Conservation (phyloP, 1,140 invertebrate genomes). For the Plodia interpunctella region DNA sequence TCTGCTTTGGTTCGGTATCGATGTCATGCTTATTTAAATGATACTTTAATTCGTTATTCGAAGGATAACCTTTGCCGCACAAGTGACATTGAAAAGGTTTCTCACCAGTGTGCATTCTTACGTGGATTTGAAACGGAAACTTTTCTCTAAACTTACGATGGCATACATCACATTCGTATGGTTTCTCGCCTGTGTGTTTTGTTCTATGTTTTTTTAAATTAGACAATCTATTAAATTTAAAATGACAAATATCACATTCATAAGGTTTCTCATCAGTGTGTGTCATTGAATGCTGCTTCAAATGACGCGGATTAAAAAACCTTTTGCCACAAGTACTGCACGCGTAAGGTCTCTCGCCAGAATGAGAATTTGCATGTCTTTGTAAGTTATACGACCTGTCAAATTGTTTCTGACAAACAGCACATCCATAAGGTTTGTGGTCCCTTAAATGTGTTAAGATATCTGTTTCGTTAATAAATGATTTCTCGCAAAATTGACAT, state of each 20-base stretch:
- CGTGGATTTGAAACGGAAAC: neutral
- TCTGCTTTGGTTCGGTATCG: neutral
- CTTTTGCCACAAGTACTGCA: neutral
- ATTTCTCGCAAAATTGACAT: too few species aligned
- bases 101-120: slow-evolving; percentile 20
- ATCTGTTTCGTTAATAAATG: too few species aligned
- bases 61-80: neutral
- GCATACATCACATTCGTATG: slow-evolving; percentile 47
- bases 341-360: neutral
- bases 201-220: slow-evolving; percentile 56
- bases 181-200: slow-evolving; percentile 22
- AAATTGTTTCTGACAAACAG: too few species aligned
- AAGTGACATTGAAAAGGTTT: slow-evolving; percentile 12
- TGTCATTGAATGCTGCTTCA: neutral
- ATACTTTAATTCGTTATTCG: neutral
- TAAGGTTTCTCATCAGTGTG: slow-evolving; percentile 72
- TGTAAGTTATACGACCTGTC: neutral
- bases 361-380: neutral
- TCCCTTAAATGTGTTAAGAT: too few species aligned
- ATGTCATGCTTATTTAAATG: neutral
- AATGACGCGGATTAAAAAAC: neutral
- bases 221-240: slow-evolving; percentile 62
- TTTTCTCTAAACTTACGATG: neutral
- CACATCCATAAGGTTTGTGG: too few species aligned
- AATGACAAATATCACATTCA: slow-evolving; percentile 78